Conservation (phyloP, 2,113 vertebrate genomes). For the Oryzias melastigma region DNA sequence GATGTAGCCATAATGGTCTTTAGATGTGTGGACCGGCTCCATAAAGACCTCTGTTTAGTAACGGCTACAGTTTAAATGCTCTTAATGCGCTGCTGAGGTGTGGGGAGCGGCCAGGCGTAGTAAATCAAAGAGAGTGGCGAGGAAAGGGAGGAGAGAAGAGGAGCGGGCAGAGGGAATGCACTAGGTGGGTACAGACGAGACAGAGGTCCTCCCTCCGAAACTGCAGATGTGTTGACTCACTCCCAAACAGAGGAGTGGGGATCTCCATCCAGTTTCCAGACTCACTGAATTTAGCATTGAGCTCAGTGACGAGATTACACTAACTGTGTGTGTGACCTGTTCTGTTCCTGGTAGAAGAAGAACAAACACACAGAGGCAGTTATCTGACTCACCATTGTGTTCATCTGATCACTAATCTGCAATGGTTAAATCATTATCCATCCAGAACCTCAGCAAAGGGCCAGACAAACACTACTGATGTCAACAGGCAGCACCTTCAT, state of each 20-base stretch:
- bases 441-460: slow-evolving; percentile 52
- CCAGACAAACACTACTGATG: slow-evolving; percentile 63
- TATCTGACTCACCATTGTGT: slow-evolving; percentile 70
- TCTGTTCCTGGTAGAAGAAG: slow-evolving; percentile 43
- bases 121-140: slow-evolving; percentile 58
- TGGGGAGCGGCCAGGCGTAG: slow-evolving; percentile 56
- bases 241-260: slow-evolving; percentile 12
- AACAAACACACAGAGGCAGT: slow-evolving; percentile 61
- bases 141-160: slow-evolving; percentile 5
- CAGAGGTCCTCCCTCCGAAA: slow-evolving; percentile 48
- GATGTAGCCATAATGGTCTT: slow-evolving; percentile 73
- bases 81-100: slow-evolving; percentile 69
- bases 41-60: slow-evolving; percentile 74
- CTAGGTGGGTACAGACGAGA: slow-evolving; percentile 63
- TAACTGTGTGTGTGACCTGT: slow-evolving; percentile 27
- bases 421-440: slow-evolving; percentile 76
- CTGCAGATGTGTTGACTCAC: slow-evolving; percentile 59
- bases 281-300: slow-evolving; percentile 38
- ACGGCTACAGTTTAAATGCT: slow-evolving; percentile 71
- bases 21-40: slow-evolving; percentile 63
- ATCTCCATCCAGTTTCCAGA: slow-evolving; percentile 28
- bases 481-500: slow-evolving; percentile 35
- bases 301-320: slow-evolving; percentile 28
- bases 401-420: slow-evolving; percentile 68
- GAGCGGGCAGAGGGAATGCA: slow-evolving; percentile 41